Evolutionary conservation across 2,888 invertebrate species (phyloP).

Genomic region (Sturmia bella): DNA sequence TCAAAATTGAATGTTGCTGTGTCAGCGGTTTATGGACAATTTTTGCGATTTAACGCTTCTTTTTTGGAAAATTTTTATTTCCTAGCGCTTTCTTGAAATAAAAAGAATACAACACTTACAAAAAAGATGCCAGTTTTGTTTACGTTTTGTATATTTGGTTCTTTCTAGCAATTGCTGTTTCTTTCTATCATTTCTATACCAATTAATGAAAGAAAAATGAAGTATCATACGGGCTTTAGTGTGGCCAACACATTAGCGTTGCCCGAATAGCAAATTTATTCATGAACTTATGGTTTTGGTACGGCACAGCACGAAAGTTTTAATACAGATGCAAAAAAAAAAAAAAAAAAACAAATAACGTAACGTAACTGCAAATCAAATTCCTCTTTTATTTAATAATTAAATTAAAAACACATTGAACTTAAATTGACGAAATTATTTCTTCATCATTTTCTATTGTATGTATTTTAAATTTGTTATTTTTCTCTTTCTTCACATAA

Average conservation of each 20-base stretch:
- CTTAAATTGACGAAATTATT: conserved; percentile 49
- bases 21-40: too few species aligned
- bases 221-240: too few species aligned
- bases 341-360: conserved; percentile 1
- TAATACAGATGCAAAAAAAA: neutral
- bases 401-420: conserved; percentile 62
- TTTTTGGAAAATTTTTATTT: too few species aligned
- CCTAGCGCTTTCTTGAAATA: too few species aligned
- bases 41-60: too few species aligned
- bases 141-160: too few species aligned
- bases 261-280: neutral
- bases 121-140: too few species aligned
- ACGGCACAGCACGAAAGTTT: neutral
- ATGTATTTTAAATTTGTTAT: conserved; percentile 4
- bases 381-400: conserved; percentile 46
- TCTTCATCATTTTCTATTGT: conserved; percentile 33
- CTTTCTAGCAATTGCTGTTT: too few species aligned
- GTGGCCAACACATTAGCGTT: neutral
- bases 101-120: too few species aligned
- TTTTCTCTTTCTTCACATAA: conserved; percentile 41
- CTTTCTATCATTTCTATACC: too few species aligned
- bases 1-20: too few species aligned
- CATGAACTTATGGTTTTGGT: neutral
- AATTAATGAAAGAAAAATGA: too few species aligned
- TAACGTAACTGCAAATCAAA: conserved; percentile 22